Evolutionary conservation across 2,113 vertebrate genomes (phyloP).

Genomic region (Lepus timidus): DNA sequence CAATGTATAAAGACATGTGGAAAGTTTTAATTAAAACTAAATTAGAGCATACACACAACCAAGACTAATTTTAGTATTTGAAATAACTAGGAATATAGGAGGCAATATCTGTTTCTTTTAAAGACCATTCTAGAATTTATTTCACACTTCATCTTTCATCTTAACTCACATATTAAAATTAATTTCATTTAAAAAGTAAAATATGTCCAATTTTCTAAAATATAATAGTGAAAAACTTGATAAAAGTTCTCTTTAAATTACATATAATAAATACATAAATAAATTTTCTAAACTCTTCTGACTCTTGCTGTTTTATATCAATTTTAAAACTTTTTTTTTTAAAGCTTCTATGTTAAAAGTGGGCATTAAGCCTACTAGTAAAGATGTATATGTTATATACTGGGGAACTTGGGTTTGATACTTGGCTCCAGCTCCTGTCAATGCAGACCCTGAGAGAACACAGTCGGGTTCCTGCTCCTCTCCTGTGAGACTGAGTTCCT

Average conservation of each 20-base stretch:
- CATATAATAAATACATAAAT: not conserved
- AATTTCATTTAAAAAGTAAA: constrained; percentile 48
- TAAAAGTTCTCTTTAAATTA: constrained; percentile 44
- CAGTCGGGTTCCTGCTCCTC: no score
- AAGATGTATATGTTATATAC: no score
- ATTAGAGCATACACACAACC: constrained; percentile 5
- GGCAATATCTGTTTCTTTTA: constrained; percentile 25
- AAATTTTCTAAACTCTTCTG: not conserved
- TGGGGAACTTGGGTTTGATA: no score
- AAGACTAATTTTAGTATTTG: constrained; percentile 39
- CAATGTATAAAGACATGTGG: not conserved
- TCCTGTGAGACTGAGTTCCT: no score
- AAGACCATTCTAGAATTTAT: constrained; percentile 58
- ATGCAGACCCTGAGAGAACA: no score
- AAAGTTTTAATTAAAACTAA: constrained; percentile 56
- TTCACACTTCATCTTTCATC: constrained; percentile 48
- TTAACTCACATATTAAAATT: constrained; percentile 38
- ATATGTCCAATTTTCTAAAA: not conserved
- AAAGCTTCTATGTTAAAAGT: not conserved
- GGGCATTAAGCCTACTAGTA: no score
- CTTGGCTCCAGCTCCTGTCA: no score
- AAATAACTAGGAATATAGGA: not conserved
- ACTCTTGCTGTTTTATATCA: not conserved
- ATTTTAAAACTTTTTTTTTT: not conserved
- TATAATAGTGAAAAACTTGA: not conserved